A percentile compares a stretch with the other conserved stretches of the same genome.
Evolutionary conservation across 2,888 invertebrate species (phyloP).

Genomic region (Globia sparganii): DNA sequence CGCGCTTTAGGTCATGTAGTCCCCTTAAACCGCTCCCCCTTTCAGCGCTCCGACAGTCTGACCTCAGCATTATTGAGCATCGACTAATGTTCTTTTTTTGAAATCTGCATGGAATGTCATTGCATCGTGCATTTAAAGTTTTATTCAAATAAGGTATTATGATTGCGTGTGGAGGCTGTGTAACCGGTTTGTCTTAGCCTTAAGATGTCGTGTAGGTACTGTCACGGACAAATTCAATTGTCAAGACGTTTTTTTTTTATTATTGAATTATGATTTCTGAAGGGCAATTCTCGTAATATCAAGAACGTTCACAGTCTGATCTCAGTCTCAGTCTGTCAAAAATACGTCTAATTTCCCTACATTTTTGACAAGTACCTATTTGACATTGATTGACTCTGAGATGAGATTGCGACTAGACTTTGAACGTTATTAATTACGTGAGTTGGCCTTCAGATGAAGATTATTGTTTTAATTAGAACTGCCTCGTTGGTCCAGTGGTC

Average conservation of each 20-base stretch:
- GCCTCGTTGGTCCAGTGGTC: neutral
- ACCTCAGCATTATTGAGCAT: conserved; percentile 14
- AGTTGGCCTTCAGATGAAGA: too few relatives aligned
- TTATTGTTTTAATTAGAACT: neutral
- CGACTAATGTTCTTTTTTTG: conserved; percentile 36
- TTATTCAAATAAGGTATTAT: conserved; percentile 30
- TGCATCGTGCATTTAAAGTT: conserved; percentile 19
- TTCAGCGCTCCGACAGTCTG: conserved; percentile 15
- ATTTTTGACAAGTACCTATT: too few relatives aligned
- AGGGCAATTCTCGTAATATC: too few relatives aligned
- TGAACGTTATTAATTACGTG: too few relatives aligned
- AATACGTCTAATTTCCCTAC: too few relatives aligned
- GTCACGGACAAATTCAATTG: conserved; percentile 40
- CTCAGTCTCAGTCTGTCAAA: too few relatives aligned
- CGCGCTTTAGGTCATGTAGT: too few relatives aligned
- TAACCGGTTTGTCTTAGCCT: conserved; percentile 31
- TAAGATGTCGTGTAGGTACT: conserved; percentile 34
- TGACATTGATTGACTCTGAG: too few relatives aligned
- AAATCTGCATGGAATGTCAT: conserved; percentile 44
- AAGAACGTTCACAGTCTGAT: too few relatives aligned
- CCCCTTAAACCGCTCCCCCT: too few relatives aligned
- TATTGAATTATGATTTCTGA: too few relatives aligned
- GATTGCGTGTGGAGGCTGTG: conserved; percentile 25
- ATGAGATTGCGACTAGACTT: too few relatives aligned
- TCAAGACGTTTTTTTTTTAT: neutral